Evolutionary conservation across 2,888 invertebrate species (phyloP), one percentile per base, ranked within the genome.

Genomic region (Frankliniella fusca): DNA sequence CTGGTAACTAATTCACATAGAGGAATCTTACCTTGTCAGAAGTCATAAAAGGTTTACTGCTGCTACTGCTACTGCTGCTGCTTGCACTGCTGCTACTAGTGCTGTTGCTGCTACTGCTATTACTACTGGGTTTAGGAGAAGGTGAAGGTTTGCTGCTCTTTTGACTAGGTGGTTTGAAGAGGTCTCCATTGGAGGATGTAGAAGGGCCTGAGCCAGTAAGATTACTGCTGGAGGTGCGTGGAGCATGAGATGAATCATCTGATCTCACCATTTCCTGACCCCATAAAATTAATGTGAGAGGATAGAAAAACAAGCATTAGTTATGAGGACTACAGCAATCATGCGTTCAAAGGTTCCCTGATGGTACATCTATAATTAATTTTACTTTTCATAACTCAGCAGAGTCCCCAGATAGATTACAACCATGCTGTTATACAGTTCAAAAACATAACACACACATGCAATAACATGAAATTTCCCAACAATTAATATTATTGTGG

Each of bases 111-210:
- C 70, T 76, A 76, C 70, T 76, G 70, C 70, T 76, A 76, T 23
- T 76, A 27, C 70, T 76, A 76, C 70, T 76, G 70, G 70, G 27
- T 76, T 76, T 76, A 27, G 70, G 70, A 27, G 70, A 27, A 27
- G 70, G 70, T 27, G 70, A 76, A 12, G 70, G 70, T 27, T 76
- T 76, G 70, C 70, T 76, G 70, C 70, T 76, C 27, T 76, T 76
- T 76, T 76, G 70, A 27, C 70, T 76, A 76, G 70, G 70, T 76
- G 70, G 70, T 76, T 76, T 76, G 70, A 76, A 76, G 70, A 76
- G 23, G 12, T 76, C 70, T 12, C 70, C 27, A 23, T 76, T 76
- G 12, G 70, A 76, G 27, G 70, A 27, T 10, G 70, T 11, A 23
- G 70, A 27, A 76, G 70, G 70, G 23, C 70, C 70, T 23, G 70